phyloP scores from a whole-genome alignment of 2,888 invertebrate genomes.

The Hypercompe scribonia region DNA sequence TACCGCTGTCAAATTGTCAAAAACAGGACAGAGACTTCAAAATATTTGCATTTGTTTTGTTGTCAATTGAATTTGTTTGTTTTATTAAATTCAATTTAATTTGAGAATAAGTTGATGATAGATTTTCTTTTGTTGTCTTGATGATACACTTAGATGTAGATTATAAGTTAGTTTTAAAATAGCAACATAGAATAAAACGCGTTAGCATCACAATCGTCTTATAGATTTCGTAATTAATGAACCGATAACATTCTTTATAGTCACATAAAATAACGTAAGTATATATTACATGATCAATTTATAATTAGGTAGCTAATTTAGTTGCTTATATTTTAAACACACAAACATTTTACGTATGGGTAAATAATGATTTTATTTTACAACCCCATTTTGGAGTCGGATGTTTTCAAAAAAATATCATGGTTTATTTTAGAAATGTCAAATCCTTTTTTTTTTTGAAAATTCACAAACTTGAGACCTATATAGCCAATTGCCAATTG shows the following conservation, averaged over 20 bases:
- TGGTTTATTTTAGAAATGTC: too few relatives aligned
- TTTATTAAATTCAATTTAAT: not conserved
- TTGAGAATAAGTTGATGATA: not conserved
- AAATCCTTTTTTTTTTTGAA: too few relatives aligned
- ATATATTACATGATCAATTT: not conserved
- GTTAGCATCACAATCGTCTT: not conserved
- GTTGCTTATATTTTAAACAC: not conserved
- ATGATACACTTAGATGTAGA: not conserved
- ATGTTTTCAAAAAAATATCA: too few relatives aligned
- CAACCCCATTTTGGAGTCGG: too few relatives aligned
- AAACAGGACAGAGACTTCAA: not conserved
- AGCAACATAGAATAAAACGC: not conserved
- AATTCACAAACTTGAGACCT: too few relatives aligned
- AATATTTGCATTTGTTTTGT: not conserved
- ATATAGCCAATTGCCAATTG: too few relatives aligned
- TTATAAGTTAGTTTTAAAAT: not conserved
- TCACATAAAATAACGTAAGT: not conserved
- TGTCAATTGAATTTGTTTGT: not conserved
- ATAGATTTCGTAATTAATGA: not conserved
- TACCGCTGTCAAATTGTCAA: constrained; percentile 24
- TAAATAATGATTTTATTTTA: not conserved
- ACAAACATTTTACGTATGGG: not conserved
- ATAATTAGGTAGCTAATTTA: not conserved
- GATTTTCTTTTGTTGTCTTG: not conserved
- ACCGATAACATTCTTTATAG: not conserved